Base-by-base conservation (phyloP, 1,140 invertebrate species). In the Drosophila biarmipes region DNA sequence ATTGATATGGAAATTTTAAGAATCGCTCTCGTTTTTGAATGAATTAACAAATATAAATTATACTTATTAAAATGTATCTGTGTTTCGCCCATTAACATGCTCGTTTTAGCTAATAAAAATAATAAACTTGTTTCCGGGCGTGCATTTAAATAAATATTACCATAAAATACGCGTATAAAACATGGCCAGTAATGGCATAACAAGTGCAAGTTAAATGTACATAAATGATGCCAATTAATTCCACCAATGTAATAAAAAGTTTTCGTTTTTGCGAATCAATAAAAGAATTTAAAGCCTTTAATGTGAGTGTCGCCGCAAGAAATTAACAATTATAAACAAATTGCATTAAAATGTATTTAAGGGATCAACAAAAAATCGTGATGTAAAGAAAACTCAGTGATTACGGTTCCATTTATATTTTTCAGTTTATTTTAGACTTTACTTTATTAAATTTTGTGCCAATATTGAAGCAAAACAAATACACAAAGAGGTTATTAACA, bases 41-140 rank as follows among this genome's bases (percentile, higher is more conserved):
- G 27, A 31, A 61, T 57, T 57, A 57, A 21, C 52, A 57, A 58
- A 58, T 40, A 55, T 58, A 45, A 57, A 63, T 53, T 68, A 54
- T 54, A 75, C 62, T 45, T 59, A 59, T 21, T 48, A 48, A 21
- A 59, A 56, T 56, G 31, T 52, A 38, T 15, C 43, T 38, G 48
- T 21, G 40, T 29, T 45, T 46, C 49, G 29, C 45, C 55, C 53
- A 58, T 86, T 75, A 69, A 64, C 46, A 89, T 69, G 71, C 62
- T 66, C 69, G 79, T 87, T 89, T 82, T 62, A 58, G 71, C 84
- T 87, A 82, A 82, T 87, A 82, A 78, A 72, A 75, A 78, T 71
- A 68, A 48, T 56, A 72, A 77, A 51, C 31, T 48, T 12, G 42
- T 38, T 19, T 24, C 42, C 49, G 66, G 63, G 56, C 56, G 19